Evolutionary conservation across 2,797 vertebrate genomes (phyloP).

Genomic region (Sebastes miniatus): DNA sequence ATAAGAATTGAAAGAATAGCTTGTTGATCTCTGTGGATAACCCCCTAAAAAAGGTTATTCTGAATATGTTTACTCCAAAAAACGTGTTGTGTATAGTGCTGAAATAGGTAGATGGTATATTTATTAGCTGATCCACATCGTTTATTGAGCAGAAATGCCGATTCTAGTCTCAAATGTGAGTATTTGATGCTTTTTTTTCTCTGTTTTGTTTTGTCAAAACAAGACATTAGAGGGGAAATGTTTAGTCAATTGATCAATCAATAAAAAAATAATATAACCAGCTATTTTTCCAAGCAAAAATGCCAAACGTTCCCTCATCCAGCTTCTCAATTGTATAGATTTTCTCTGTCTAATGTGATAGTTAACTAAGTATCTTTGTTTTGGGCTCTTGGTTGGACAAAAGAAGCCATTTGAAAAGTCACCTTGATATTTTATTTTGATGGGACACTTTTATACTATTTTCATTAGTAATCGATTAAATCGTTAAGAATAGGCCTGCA

Average conservation of each 20-base stretch:
- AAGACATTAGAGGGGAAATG: background rate
- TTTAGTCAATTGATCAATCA: background rate
- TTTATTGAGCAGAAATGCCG: no score
- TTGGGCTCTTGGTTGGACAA: background rate
- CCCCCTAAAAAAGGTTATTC: no score
- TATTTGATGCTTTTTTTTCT: background rate
- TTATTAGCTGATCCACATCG: no score
- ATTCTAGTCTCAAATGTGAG: background rate
- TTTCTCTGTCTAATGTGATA: background rate
- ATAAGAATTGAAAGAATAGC: background rate
- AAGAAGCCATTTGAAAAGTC: background rate
- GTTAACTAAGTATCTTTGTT: background rate
- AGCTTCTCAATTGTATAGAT: background rate
- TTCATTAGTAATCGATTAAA: background rate
- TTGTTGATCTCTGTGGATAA: background rate
- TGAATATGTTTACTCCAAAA: no score
- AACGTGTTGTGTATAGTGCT: no score
- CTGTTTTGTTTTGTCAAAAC: background rate
- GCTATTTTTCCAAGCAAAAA: background rate
- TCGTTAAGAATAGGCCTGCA: no score
- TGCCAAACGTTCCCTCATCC: background rate
- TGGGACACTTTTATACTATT: background rate
- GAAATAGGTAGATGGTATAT: no score
- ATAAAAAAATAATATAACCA: background rate
- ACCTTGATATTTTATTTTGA: background rate